Conservation (phyloP, 2,888 invertebrate genomes). For the Antheraea yamamai region DNA sequence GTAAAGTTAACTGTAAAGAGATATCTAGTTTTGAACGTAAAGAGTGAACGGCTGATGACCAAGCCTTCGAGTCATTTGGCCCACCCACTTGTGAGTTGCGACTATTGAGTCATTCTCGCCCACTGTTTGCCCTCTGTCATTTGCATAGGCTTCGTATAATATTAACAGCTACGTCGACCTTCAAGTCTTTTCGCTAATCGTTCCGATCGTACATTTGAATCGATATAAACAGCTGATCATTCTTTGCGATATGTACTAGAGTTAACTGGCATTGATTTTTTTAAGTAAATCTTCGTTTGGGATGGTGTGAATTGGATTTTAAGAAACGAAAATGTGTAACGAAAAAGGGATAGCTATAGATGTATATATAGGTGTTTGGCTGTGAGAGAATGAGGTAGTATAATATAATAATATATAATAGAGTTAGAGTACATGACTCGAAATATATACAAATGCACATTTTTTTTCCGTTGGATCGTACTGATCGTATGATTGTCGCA, state of each 20-base stretch:
- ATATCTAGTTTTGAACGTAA: constrained; percentile 22
- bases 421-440: no score
- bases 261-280: not conserved
- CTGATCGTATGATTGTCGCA: no score
- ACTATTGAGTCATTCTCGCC: constrained; percentile 68
- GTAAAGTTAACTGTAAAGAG: constrained; percentile 20
- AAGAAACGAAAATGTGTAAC: no score
- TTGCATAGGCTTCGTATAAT: constrained; percentile 65
- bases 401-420: no score
- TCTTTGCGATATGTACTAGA: not conserved
- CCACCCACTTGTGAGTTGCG: constrained; percentile 55
- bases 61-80: constrained; percentile 59
- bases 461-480: no score
- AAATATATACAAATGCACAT: no score
- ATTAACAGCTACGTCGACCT: constrained; percentile 64
- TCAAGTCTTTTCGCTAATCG: constrained; percentile 36
- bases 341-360: no score
- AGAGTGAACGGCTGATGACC: constrained; percentile 23
- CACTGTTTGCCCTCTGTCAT: constrained; percentile 58
- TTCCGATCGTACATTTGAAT: constrained; percentile 33
- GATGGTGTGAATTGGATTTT: no score
- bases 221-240: not conserved
- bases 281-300: no score
- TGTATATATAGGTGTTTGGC: no score
- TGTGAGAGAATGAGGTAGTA: no score